Base-by-base conservation (phyloP, 2,797 vertebrate genomes). In the Trachurus trachurus region DNA sequence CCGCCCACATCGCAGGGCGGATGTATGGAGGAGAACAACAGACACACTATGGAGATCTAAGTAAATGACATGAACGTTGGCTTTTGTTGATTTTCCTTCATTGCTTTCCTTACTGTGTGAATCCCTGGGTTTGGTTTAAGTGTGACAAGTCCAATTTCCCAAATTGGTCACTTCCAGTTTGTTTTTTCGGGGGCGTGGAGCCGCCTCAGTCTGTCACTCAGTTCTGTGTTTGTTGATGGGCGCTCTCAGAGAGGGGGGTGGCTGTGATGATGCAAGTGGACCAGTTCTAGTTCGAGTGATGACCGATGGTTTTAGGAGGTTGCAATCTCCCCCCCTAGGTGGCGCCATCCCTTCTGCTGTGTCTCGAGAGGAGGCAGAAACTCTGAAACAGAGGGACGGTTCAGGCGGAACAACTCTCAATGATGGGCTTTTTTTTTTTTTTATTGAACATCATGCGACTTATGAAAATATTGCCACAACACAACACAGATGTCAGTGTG, bases 331-430 rank as follows among this genome's bases (percentile, higher is more conserved):
- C 94, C 95, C 88, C 95, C 96, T 94, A 99, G 96, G 96, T 97
- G 95, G 95, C 95, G 47, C 96, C 96, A 87, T 95, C 96, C 94
- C 95, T 97, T 95, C 96, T 96, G 95, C 94, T 97, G 90, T 17
- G 88, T 93, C 95, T 95, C 92, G 93, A 96, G 93, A 90, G 95
- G 96, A 90, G 97, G 94, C 94, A 98, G 95, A 95, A 95, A 94
- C 93, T 99, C 98, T 99, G 94, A n/a, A 96, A 89, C 63, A 92
- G 60, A 82, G 71, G 92, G 50, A 88, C 0, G 2, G 66, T 67
- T 81, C 64, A 84, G 83, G 49, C 66, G 65, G 58, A 52, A 68
- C 56, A 73, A 69, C 29, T 67, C 69, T 68, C 56, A 86, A 63
- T 67, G 63, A 79, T 39, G 1, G 56, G 22, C 22, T 29, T 45